Conservation (phyloP, 2,113 vertebrate species). For the Progne subis region DNA sequence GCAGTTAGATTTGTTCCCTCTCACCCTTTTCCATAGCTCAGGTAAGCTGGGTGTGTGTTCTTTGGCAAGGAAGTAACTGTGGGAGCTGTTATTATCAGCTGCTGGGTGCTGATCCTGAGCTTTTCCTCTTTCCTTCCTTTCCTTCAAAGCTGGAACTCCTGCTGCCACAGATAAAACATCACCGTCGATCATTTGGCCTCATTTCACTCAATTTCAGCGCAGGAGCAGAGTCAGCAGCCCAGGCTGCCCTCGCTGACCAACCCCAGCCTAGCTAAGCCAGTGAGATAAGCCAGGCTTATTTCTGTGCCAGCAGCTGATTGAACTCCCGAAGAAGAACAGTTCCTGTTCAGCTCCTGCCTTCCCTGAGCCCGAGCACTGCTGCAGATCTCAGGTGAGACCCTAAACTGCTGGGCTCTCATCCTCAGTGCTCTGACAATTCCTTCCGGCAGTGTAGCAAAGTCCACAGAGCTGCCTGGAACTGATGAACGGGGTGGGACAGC, state of each 20-base stretch:
- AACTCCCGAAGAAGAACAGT: not conserved
- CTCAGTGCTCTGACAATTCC: not conserved
- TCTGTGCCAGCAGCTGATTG: not conserved
- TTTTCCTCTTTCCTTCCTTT: not conserved
- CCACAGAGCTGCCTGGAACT: not conserved
- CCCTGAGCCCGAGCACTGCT: not conserved
- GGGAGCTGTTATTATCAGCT: too few species aligned
- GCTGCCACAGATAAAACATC: not conserved
- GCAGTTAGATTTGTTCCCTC: not conserved
- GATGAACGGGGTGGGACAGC: not conserved
- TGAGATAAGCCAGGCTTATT: not conserved
- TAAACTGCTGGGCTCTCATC: not conserved
- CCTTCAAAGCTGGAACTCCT: not conserved
- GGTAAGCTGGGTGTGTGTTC: accelerated
- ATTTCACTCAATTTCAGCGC: not conserved
- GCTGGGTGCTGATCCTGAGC: not conserved
- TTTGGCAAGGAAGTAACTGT: not conserved
- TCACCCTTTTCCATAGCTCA: not conserved
- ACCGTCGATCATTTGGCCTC: not conserved
- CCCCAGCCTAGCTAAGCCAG: not conserved
- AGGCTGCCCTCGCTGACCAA: not conserved
- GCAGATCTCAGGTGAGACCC: not conserved
- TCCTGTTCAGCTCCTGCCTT: not conserved
- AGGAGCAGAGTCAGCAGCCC: not conserved
- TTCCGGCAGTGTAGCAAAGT: not conserved